Conservation (phyloP, 2,797 vertebrate species). For the Sebastes hubbsi region DNA sequence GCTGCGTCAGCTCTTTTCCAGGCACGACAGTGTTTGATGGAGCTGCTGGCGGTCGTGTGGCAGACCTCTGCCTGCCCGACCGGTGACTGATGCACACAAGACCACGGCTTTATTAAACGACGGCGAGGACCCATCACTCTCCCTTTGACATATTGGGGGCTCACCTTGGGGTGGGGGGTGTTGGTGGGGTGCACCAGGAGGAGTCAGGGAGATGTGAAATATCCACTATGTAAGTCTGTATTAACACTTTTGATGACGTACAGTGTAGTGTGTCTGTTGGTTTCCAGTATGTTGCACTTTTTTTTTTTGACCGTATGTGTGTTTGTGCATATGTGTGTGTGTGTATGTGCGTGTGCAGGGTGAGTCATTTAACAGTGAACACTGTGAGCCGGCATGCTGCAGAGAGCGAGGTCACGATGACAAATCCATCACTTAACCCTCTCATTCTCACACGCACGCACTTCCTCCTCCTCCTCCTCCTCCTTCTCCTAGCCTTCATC, state of each 20-base stretch:
- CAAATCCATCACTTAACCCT: constrained; percentile 75
- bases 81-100: constrained; percentile 60
- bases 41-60: constrained; percentile 30
- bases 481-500: not conserved
- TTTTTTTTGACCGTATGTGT: constrained; percentile 2
- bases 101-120: constrained; percentile 70
- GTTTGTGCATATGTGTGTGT: not conserved
- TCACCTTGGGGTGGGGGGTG: constrained; percentile 42
- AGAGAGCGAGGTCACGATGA: constrained; percentile 54
- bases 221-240: not conserved
- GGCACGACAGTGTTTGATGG: constrained; percentile 51
- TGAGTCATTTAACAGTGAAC: constrained; percentile 49
- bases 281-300: not conserved
- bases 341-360: constrained; percentile 8
- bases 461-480: not conserved
- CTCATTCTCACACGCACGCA: constrained; percentile 41
- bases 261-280: not conserved
- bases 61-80: constrained; percentile 44
- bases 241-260: not conserved
- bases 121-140: constrained; percentile 65
- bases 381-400: constrained; percentile 43
- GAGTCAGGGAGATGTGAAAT: constrained; percentile 22
- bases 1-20: constrained; percentile 52
- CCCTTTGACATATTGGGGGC: constrained; percentile 70
- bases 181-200: not conserved